Evolutionary conservation across 2,797 vertebrate genomes (phyloP).

Genomic region (Brachymystax lenok): DNA sequence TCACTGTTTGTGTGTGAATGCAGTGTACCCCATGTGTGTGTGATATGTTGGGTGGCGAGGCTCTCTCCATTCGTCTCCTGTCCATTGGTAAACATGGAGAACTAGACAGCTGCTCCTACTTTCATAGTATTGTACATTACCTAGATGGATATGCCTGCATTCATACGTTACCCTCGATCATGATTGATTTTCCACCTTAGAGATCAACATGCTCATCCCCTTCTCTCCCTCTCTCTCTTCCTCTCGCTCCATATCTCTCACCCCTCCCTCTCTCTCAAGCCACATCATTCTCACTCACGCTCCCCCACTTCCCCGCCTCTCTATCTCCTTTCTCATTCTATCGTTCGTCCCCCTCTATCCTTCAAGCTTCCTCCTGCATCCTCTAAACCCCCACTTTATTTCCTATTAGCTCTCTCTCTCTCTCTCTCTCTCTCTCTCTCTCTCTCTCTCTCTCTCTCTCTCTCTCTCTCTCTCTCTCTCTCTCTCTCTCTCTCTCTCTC

Average conservation of each 20-base stretch:
- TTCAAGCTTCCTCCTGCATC: slow-evolving; percentile 38
- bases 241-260: not conserved
- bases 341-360: slow-evolving; percentile 28
- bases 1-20: no score
- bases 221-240: not conserved
- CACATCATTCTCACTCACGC: not conserved
- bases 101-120: not conserved
- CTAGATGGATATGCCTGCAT: not conserved
- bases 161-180: slow-evolving; percentile 39
- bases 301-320: slow-evolving; percentile 6
- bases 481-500: slow-evolving; percentile 32
- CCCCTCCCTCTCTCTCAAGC: not conserved
- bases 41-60: not conserved
- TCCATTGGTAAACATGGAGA: slow-evolving; percentile 37
- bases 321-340: slow-evolving; percentile 12
- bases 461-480: slow-evolving; percentile 23
- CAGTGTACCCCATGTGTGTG: not conserved
- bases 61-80: not conserved
- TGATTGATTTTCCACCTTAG: slow-evolving; percentile 35
- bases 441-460: slow-evolving; percentile 23
- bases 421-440: slow-evolving; percentile 7
- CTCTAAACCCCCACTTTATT: slow-evolving; percentile 22
- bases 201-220: not conserved
- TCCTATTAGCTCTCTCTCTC: slow-evolving; percentile 7
- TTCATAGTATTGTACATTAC: not conserved